phyloP scores from a whole-genome alignment of 2,888 invertebrate genomes.

The Neocrepidodera transversa region DNA sequence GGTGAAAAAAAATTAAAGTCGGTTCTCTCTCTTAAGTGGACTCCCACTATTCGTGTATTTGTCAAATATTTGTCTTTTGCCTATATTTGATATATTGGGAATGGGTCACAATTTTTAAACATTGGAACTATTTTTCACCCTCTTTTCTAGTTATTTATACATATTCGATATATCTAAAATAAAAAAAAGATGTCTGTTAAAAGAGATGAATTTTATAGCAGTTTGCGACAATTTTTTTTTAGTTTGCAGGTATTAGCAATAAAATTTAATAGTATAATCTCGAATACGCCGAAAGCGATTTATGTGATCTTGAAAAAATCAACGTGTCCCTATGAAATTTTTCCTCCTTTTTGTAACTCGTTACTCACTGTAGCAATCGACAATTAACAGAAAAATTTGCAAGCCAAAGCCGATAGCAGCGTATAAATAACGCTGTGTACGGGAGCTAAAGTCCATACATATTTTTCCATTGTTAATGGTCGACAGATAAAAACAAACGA shows the following conservation, averaged over 20 bases:
- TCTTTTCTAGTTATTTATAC: no score
- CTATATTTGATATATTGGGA: no score
- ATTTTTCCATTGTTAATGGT: conserved; percentile 41
- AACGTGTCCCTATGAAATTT: conserved; percentile 12
- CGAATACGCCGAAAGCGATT: background rate
- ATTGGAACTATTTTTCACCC: no score
- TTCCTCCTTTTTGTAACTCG: conserved; percentile 18
- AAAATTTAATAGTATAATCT: background rate
- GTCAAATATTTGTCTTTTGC: no score
- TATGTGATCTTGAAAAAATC: conserved; percentile 3
- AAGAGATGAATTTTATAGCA: no score
- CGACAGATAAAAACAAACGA: conserved; percentile 42
- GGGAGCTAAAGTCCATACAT: conserved; percentile 39
- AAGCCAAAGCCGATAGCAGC: conserved; percentile 39
- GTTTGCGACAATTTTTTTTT: no score
- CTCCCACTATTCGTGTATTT: no score
- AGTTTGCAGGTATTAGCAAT: background rate
- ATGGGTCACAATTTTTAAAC: no score
- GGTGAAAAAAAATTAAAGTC: no score
- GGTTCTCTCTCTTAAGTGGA: no score
- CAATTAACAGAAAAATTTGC: conserved; percentile 41
- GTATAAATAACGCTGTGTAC: conserved; percentile 38
- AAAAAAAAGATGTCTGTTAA: no score
- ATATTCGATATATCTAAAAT: no score
- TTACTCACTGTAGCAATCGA: conserved; percentile 32